Base-by-base conservation (phyloP, 2,888 invertebrate genomes). In the Eurois occulta region DNA sequence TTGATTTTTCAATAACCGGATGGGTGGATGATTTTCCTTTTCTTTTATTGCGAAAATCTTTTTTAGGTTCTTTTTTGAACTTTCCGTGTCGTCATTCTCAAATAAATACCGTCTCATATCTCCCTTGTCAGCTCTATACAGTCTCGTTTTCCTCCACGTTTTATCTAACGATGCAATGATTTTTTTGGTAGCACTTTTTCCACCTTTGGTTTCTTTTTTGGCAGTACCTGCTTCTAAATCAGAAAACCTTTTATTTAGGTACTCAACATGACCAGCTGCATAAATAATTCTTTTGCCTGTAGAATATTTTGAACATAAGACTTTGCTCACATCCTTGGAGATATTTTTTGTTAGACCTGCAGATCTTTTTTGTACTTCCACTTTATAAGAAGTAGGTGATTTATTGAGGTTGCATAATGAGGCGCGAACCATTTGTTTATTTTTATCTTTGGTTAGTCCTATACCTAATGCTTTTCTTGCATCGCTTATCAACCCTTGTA, bases 321-420 rank as follows among this genome's bases (percentile, higher is more conserved):
- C 64, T 41, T 70, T 62, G 21, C 6, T 70, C 38, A 38, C 5
- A 60, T 28, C 41, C 64, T 70, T 69, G 18, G n/a, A n/a, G 24
- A 18, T 18, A 24, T 6, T 8, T 41, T 41, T 66, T 43, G n/a
- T 43, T 1, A n/a, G 41, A 41, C 21, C 24, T 13, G 2, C 11
- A n/a, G 32, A 10, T 8, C 0, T n/a, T 35, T 38, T 62, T 62
- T 41, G 48, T 3, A 5, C 24, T 48, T n/a, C n/a, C 16, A 6
- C 68, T 64, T 24, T 7, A 35, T n/a, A 5, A 21, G n/a, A 35
- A 35, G 4, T 24, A 11, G 71, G 48, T 0, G 46, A 16, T 48
- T 71, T 80, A 11, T 75, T 48, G 7, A 68, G 41, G 11, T 80
- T 38, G 2, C 13, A 8, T 16, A 65, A n/a, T n/a, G 66, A n/a